Evolutionary conservation across 2,113 vertebrate genomes (phyloP), one percentile per base, ranked within the genome.

Genomic region (Plotosus lineatus): DNA sequence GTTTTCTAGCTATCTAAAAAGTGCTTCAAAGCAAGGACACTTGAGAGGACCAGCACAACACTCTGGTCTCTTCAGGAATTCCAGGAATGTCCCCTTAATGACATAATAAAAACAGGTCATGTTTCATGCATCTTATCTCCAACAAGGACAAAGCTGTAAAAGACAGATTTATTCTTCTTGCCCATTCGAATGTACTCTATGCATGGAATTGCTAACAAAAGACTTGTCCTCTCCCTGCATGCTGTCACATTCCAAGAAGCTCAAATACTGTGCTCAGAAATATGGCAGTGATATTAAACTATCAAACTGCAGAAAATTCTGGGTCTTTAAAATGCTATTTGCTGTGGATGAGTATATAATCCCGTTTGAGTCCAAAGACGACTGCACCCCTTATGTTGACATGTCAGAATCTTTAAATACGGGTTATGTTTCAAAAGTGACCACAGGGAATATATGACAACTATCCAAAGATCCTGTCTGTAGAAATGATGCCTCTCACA

Each of bases 321-420:
- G 14, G 40, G 63, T 66, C 51, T 26, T 50, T 55, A 58, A 28
- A 74, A 85, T 50, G 48, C 72, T 75, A 14, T 78, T 50, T 68
- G 55, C 51, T 51, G 1, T 61, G 36, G 38, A 21, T 31, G 12
- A 56, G 33, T 71, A 46, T 46, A 65, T 33, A 68, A 77, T 77
- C 36, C 36, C 10, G 33, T n/a, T 12, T 31, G 40, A 78, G 68
- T 66, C 66, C 26, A 26, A 40, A 60, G 60, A 75, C 38, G 61
- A 58, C 55, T 78, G 56, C 10, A 51, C 48, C 73, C 26, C 9
- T 50, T 46, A 58, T 75, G 33, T 40, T 56, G 44, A 78, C 74
- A 44, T 84, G 82, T 75, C 77, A 72, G 66, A 86, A 68, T 56
- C 28, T 28, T 82, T 87, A 83, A 85, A 87, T 79, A 48, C 65